Percentiles rank a stretch among this genome's conserved stretches.
phyloP scores from a whole-genome alignment of 2,888 invertebrate species.

The Augochlorella aurata region DNA sequence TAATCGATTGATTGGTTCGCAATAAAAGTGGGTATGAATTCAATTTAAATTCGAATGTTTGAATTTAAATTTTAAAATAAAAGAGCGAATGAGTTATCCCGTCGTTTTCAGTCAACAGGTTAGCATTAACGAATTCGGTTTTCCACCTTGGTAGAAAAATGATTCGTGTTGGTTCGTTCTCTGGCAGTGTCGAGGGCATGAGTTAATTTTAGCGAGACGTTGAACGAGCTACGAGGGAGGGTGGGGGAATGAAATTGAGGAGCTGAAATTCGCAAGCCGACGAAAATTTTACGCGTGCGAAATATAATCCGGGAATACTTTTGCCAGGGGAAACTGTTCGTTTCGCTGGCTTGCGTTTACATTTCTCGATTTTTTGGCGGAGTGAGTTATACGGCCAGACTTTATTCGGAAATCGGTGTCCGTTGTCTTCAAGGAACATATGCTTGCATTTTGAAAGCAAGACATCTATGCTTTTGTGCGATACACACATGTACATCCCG shows the following conservation, averaged over 20 bases:
- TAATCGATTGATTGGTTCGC: not conserved
- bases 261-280: conserved; percentile 51
- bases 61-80: not conserved
- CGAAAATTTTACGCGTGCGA: conserved; percentile 54
- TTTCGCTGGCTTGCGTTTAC: not conserved
- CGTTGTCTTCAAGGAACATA: not conserved
- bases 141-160: conserved; percentile 36
- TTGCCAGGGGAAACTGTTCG: conserved; percentile 10
- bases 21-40: not conserved
- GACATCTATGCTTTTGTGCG: conserved; percentile 3
- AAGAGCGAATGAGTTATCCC: not conserved
- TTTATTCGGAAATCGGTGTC: not conserved
- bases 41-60: not conserved
- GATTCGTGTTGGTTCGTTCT: conserved; percentile 17
- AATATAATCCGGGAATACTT: conserved; percentile 36
- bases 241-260: conserved; percentile 39
- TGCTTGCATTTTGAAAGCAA: not conserved
- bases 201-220: conserved; percentile 61
- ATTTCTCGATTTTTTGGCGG: not conserved
- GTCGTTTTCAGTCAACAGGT: not conserved
- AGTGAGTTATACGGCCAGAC: not conserved
- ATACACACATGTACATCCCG: not conserved
- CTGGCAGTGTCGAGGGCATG: conserved; percentile 46
- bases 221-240: conserved; percentile 20
- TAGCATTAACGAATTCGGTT: conserved; percentile 6